Base-by-base conservation (phyloP, 1,140 invertebrate genomes). In the Magallana gigas region DNA sequence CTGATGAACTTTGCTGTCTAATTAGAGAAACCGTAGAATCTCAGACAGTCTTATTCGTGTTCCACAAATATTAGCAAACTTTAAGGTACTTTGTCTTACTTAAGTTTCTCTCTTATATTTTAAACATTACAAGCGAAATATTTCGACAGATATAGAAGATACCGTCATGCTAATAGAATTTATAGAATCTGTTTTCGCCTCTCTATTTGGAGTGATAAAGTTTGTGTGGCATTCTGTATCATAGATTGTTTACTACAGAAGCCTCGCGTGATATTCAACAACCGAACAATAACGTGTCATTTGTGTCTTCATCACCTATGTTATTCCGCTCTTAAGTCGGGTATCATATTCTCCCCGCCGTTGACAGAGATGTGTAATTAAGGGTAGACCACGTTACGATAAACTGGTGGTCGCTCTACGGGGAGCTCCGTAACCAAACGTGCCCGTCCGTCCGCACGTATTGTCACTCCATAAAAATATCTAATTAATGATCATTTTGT, bases 301-400 rank as follows among this genome's bases (percentile, higher is more conserved):
- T 76, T 76, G 36, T 23, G 12, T 76, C 68, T 76, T 76, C 68
- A 76, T 18, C 68, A 76, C 68, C 68, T 76, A 29, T 29, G 68
- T 76, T 23, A 76, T 76, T 29, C 68, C 23, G 23, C 36, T 76
- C 23, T 76, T 76, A 76, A 76, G 12, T 76, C 9, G 68, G 23
- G 68, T 76, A 76, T 76, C 68, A 76, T 29, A 76, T 76, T 76
- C 18, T 23, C 23, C 36, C 7, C 9, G 8, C 9, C 18, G 68
- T 3, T 76, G 68, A 76, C 68, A 76, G 68, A 29, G 68, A 76
- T 29, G 68, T 76, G 36, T 76, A 76, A 76, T 76, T 76, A 76
- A 76, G 68, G 68, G 68, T 76, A 76, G 68, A 29, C 68, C 68
- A 29, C 29, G 68, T 76, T 76, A 29, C 68, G 68, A 29, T 76